Evolutionary conservation across 2,888 invertebrate genomes (phyloP).

Genomic region (Diarsia mendica): DNA sequence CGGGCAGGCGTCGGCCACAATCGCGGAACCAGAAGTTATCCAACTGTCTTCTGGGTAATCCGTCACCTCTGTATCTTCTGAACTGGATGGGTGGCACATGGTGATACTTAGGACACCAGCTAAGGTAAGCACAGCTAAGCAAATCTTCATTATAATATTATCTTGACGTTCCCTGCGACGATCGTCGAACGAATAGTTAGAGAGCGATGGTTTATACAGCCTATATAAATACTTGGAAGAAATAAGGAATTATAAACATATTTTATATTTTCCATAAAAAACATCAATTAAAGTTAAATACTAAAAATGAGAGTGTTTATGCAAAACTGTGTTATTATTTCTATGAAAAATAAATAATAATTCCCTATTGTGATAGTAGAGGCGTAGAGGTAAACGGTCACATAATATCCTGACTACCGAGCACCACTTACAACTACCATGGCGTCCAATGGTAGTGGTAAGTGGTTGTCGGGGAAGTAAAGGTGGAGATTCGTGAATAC

Average conservation of each 20-base stretch:
- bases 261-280: background rate
- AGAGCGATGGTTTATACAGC: background rate
- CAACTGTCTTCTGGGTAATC: background rate
- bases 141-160: constrained; percentile 16
- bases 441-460: too few species aligned
- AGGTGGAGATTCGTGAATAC: too few species aligned
- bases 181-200: background rate
- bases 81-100: background rate
- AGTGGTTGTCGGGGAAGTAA: too few species aligned
- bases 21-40: background rate
- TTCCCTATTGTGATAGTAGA: too few species aligned
- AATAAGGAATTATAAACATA: background rate
- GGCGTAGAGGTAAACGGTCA: too few species aligned
- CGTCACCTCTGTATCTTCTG: background rate
- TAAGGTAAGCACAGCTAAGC: background rate
- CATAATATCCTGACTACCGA: too few species aligned
- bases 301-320: constrained; percentile 11
- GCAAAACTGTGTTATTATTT: constrained; percentile 11
- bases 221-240: background rate
- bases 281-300: background rate
- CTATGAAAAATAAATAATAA: background rate
- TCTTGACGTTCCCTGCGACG: background rate
- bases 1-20: constrained; percentile 16
- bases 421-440: too few species aligned
- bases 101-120: background rate